A percentile compares a stretch with the other conserved stretches of the same genome.
Evolutionary conservation across 1,140 invertebrate species (phyloP).

Genomic region (Drosophila ironensis): DNA sequence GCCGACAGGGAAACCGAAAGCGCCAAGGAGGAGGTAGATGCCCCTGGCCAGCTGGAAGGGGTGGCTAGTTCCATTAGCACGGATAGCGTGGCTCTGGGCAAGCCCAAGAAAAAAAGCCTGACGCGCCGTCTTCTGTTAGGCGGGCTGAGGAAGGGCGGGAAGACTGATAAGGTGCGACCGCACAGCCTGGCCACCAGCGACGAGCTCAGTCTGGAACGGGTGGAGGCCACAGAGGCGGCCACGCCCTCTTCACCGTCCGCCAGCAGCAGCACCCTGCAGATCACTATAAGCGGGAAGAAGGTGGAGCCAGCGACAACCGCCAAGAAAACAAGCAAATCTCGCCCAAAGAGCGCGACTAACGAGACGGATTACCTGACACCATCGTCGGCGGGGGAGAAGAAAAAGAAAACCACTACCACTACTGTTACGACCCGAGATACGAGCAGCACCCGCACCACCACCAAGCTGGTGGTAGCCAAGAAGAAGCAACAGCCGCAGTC

Average conservation of each 20-base stretch:
- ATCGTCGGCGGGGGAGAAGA: conserved; percentile 9
- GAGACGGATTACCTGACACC: conserved; percentile 78
- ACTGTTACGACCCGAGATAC: conserved; percentile 50
- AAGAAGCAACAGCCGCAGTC: conserved; percentile 37
- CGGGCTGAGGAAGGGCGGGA: conserved; percentile 47
- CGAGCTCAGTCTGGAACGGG: conserved; percentile 43
- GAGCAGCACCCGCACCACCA: conserved; percentile 51
- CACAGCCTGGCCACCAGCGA: conserved; percentile 62
- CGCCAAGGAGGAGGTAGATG: neutral
- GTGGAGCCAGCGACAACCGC: conserved; percentile 39
- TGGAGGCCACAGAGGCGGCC: neutral
- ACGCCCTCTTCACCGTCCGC: conserved; percentile 13
- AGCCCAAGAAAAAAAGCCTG: conserved; percentile 70
- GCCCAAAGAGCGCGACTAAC: conserved; percentile 41
- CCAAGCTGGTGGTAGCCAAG: conserved; percentile 67
- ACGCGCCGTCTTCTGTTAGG: conserved; percentile 60
- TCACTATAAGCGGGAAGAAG: conserved; percentile 79
- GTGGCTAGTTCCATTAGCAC: conserved; percentile 29
- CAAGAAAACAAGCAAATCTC: conserved; percentile 33
- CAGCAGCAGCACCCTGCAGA: conserved; percentile 60
- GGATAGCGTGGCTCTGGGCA: conserved; percentile 29
- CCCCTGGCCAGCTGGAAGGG: conserved; percentile 31
- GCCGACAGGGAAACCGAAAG: conserved; percentile 14
- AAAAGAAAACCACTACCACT: conserved; percentile 35
- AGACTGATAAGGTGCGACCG: conserved; percentile 60